These are phyloP conservation scores for Trilocha varians DNA, from an alignment of 2,888 invertebrate genomes.

Conservation along the genomic window DNA sequence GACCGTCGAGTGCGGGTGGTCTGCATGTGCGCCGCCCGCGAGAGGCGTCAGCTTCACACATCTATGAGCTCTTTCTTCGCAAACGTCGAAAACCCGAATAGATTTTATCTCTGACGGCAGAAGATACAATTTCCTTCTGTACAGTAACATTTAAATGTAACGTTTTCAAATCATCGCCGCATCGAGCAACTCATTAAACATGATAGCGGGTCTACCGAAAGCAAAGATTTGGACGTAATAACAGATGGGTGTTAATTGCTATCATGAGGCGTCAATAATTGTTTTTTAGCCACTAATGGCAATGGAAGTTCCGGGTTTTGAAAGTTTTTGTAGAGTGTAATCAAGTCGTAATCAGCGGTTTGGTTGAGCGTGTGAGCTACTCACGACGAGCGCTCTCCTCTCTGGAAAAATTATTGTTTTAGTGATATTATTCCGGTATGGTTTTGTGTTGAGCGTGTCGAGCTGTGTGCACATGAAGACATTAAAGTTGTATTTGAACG, in stretches of 20 bases:
- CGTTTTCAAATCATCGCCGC: slow-evolving; percentile 26
- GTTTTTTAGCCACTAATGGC: slow-evolving; percentile 63
- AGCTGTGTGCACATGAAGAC: slow-evolving; percentile 56
- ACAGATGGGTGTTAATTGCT: slow-evolving; percentile 71
- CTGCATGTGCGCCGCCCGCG: slow-evolving; percentile 44
- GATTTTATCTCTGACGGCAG: slow-evolving; percentile 24
- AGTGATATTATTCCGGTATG: slow-evolving; percentile 43
- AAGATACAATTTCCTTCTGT: slow-evolving; percentile 30
- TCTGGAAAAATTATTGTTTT: slow-evolving; percentile 58
- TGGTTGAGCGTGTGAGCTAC: slow-evolving; percentile 62
- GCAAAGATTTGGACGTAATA: slow-evolving; percentile 60
- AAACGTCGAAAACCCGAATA: slow-evolving; percentile 17
- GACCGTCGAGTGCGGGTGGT: slow-evolving; percentile 65
- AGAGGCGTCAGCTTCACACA: slow-evolving; percentile 61
- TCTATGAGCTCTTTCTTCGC: slow-evolving; percentile 28
- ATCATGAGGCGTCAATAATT: slow-evolving; percentile 67
- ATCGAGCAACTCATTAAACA: slow-evolving; percentile 43
- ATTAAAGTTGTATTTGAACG: slow-evolving; percentile 49
- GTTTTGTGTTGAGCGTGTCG: slow-evolving; percentile 43
- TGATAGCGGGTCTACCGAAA: slow-evolving; percentile 52
- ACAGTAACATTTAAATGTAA: slow-evolving; percentile 17
- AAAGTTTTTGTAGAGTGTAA: slow-evolving; percentile 68
- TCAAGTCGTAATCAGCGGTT: slow-evolving; percentile 66
- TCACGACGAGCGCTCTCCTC: slow-evolving; percentile 32
- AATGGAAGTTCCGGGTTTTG: slow-evolving; percentile 66